Evolutionary conservation across 2,113 vertebrate species (phyloP), one percentile per base, ranked within the genome.

Genomic region (Motacilla tschutschensis): DNA sequence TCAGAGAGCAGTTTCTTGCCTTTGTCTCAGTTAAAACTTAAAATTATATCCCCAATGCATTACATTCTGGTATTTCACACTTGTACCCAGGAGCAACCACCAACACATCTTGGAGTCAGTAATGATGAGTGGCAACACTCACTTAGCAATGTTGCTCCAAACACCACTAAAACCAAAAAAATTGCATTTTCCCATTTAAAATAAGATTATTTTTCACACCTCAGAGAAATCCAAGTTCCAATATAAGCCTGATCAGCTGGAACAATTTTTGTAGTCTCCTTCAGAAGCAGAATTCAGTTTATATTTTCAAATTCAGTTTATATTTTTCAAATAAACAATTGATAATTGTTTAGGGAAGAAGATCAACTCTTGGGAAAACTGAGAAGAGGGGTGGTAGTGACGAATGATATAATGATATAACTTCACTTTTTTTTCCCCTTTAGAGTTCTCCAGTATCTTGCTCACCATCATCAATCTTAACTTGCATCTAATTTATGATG

Each of bases 301-400:
- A 14, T 46, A 62, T 36, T n/a, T n/a, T n/a, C n/a, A n/a, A 65
- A 81, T 58, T 81, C 11, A 35, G 29, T 81, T 75, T 24, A 14
- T 46, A 62, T 36, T n/a, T n/a, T n/a, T n/a, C n/a, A n/a, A n/a
- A n/a, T n/a, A n/a, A n/a, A n/a, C n/a, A 79, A 83, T 11, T 75
- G 17, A n/a, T 83, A 74, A 55, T 29, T 58, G 12, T 51, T 36
- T 62, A 46, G 8, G 22, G 53, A 89, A 72, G 24, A 88, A 54
- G 29, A 77, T 5, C 54, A 67, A 11, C 12, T 58, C 38, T 72
- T 28, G 9, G 86, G 50, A 60, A 77, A 89, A 88, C 47, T 36
- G 25, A 12, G 28, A 75, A 65, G 75, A 79, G 8, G 12, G 5
- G 2, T 0, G 0, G 38, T 43, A 72, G 22, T 26, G 28, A 75